phyloP scores from a whole-genome alignment of 2,113 vertebrate genomes.

The Chrysochloris asiatica region DNA sequence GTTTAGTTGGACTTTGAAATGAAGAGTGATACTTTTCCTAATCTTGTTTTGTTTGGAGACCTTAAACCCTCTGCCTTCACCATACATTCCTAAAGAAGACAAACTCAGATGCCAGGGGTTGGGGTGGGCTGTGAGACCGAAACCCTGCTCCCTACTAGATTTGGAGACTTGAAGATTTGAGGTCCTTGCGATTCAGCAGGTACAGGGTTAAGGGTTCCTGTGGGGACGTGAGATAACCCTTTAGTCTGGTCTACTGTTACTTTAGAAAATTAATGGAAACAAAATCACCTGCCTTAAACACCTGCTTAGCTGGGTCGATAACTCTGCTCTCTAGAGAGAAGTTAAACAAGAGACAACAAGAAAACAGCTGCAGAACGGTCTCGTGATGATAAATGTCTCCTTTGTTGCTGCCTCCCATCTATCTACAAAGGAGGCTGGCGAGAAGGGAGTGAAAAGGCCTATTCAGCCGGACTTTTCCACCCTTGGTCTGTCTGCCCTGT shows the following conservation, averaged over 20 bases:
- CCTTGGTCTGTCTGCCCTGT: neutral
- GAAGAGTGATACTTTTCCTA: neutral
- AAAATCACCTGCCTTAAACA: conserved; percentile 67
- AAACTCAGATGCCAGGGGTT: fast-evolving
- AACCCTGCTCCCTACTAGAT: neutral
- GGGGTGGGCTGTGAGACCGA: neutral
- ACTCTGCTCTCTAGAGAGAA: conserved; percentile 53
- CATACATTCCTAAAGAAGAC: neutral
- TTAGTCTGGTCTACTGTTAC: conserved; percentile 32
- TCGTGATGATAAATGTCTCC: conserved; percentile 24
- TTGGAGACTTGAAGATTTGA: neutral
- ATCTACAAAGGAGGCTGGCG: neutral
- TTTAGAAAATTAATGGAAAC: conserved; percentile 66
- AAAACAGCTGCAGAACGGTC: conserved; percentile 59
- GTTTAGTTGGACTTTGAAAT: neutral
- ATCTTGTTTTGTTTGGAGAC: neutral
- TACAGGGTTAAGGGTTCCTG: neutral
- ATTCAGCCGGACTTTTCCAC: neutral
- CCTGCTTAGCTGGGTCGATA: conserved; percentile 58
- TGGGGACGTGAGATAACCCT: neutral
- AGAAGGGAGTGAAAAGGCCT: conserved; percentile 21
- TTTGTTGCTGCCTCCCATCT: conserved; percentile 24
- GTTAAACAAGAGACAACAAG: conserved; percentile 53
- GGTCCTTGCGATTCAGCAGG: neutral
- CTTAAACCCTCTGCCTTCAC: neutral